Percentiles rank a stretch among this genome's conserved stretches.
Evolutionary conservation across 2,797 vertebrate species (phyloP).

Genomic region (Scleropages formosus): DNA sequence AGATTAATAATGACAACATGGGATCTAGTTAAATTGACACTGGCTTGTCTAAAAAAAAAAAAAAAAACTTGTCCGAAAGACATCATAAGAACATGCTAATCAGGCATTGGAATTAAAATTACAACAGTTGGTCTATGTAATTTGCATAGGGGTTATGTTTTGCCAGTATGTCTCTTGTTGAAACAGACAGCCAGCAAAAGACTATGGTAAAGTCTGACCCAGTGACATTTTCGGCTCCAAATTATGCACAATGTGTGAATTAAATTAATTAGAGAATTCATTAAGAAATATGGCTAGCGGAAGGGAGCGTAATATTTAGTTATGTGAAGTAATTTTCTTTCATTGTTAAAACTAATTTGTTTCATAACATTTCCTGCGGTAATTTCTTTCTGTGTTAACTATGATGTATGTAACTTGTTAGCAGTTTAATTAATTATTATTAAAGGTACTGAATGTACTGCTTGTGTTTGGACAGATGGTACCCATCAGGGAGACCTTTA

Average conservation of each 20-base stretch:
- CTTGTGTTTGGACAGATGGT: constrained; percentile 87
- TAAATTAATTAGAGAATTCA: constrained; percentile 97
- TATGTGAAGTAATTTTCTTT: constrained; percentile 85
- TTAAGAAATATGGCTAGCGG: constrained; percentile 83
- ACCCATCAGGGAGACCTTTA: constrained; percentile 84
- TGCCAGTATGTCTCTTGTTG: constrained; percentile 79
- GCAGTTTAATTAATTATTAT: constrained; percentile 95
- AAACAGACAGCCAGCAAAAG: constrained; percentile 78
- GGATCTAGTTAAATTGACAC: constrained; percentile 53
- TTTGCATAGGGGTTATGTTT: constrained; percentile 86
- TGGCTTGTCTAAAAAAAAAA: constrained; percentile 54
- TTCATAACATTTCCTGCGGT: constrained; percentile 85
- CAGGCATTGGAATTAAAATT: constrained; percentile 64
- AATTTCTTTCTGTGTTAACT: constrained; percentile 73
- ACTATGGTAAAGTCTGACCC: constrained; percentile 82
- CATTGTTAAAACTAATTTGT: constrained; percentile 91
- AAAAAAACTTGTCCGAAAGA: constrained; percentile 59
- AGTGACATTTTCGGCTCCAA: constrained; percentile 82
- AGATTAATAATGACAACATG: constrained; percentile 50
- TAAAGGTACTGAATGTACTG: constrained; percentile 80
- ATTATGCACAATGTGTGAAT: constrained; percentile 88
- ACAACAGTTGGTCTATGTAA: constrained; percentile 65
- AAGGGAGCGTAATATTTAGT: constrained; percentile 81
- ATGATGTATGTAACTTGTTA: constrained; percentile 94
- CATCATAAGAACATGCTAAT: constrained; percentile 64